Evolutionary conservation across 2,888 invertebrate species (phyloP), one percentile per base, ranked within the genome.

Genomic region (Octodonta nipae): DNA sequence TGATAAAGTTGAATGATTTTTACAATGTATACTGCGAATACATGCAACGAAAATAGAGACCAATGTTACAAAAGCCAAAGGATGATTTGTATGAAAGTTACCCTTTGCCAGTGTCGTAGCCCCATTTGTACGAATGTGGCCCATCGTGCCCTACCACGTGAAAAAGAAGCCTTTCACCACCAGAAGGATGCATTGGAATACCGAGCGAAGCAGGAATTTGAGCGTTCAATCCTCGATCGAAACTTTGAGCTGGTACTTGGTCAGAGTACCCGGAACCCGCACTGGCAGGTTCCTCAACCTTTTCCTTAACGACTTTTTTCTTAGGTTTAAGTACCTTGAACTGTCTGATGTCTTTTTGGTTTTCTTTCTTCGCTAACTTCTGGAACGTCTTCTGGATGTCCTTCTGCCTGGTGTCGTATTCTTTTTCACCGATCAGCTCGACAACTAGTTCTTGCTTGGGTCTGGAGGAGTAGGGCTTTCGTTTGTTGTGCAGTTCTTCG

Each of bases 101-200:
- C 85, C 84, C 84, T 64, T 77, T 75, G 49, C 85, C 85, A 30
- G 84, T 85, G 55, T 85, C 83, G 58, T 70, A 84, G 50, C 86
- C 85, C 60, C 83, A 85, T 59, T 84, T 77, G 58, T 85, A 85
- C 44, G 80, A 78, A 52, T 79, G 71, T 1, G 85, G 85, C 26
- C 85, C 85, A 45, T 78, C 73, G 63, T 82, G 78, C 41, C 85
- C 85, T 48, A 80, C 78, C 66, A 85, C 74, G 52, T 84, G 79
- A 66, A 84, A 86, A 54, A 78, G 74, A 3, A 79, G 69, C 35
- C 81, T 55, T 34, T 70, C 67, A 16, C 64, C 63, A 17, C 55
- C 35, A 39, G 50, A 36, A 38, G 51, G 22, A n/a, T n/a, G 11
- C 10, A 3, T n/a, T 11, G 22, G 38, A 30, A 50, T 46, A 28